Percentiles rank a stretch among this genome's conserved stretches.
Conservation (phyloP, 2,113 vertebrate species). For the Fregata magnificens region DNA sequence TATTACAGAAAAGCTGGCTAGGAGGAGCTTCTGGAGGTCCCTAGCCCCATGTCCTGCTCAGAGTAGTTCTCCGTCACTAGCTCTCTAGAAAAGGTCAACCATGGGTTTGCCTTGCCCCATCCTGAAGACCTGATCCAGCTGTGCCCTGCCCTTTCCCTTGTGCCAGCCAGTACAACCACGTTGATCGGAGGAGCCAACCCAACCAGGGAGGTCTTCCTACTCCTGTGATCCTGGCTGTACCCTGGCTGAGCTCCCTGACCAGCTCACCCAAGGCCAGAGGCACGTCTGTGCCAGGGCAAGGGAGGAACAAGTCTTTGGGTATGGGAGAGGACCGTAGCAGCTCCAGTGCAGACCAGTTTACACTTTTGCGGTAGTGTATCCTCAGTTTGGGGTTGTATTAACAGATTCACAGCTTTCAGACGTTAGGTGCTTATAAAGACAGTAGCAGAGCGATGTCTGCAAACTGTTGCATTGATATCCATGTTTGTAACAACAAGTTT, state of each 20-base stretch:
- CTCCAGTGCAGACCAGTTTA: background rate
- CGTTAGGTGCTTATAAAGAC: background rate
- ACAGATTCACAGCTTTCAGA: background rate
- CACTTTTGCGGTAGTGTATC: background rate
- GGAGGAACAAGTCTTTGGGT: background rate
- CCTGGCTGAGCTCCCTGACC: background rate
- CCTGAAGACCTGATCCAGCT: background rate
- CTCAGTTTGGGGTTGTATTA: background rate
- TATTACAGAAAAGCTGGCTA: background rate
- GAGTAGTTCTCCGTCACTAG: background rate
- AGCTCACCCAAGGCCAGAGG: background rate
- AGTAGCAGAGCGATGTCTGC: background rate
- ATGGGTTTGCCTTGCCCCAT: background rate
- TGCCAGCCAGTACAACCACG: background rate
- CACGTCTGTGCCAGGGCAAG: background rate
- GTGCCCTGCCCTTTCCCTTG: background rate
- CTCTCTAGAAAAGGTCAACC: background rate
- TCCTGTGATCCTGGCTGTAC: background rate
- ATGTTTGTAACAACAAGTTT: background rate
- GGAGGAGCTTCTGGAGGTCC: background rate
- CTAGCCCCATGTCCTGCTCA: background rate
- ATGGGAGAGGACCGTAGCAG: background rate
- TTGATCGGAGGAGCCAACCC: background rate
- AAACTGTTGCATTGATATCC: background rate
- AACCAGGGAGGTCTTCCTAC: background rate